A percentile compares a stretch with the other conserved stretches of the same genome.
phyloP scores from a whole-genome alignment of 2,888 invertebrate species.

The Epistrophe eligans region DNA sequence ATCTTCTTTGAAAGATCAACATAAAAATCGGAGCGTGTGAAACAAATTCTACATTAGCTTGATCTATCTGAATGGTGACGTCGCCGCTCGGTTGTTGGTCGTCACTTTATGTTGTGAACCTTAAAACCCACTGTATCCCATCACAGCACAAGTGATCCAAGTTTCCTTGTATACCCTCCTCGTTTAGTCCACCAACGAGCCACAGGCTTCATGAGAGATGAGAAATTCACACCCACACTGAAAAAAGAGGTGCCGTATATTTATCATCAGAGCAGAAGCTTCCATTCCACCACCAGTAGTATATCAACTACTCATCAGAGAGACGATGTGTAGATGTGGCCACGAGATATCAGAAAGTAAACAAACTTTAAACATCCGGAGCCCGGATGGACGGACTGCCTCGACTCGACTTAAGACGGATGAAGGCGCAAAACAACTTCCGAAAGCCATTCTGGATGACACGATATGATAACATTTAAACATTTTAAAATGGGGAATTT shows the following conservation, averaged over 20 bases:
- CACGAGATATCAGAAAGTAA: constrained; percentile 74
- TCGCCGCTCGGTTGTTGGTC: constrained; percentile 20
- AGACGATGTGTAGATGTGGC: constrained; percentile 36
- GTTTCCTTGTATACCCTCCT: constrained; percentile 9
- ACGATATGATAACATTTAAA: constrained; percentile 66
- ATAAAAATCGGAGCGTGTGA: constrained; percentile 74
- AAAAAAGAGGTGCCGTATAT: not conserved
- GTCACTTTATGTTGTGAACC: constrained; percentile 63
- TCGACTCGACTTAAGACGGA: constrained; percentile 24
- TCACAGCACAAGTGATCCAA: constrained; percentile 64
- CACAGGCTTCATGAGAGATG: constrained; percentile 29
- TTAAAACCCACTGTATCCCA: constrained; percentile 59
- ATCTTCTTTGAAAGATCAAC: constrained; percentile 47
- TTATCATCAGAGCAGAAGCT: not conserved
- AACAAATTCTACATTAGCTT: constrained; percentile 54
- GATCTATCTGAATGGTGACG: constrained; percentile 65
- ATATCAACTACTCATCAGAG: not conserved
- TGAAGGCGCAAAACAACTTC: constrained; percentile 65
- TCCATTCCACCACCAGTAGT: constrained; percentile 39
- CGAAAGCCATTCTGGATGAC: constrained; percentile 73
- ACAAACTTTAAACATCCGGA: constrained; percentile 69
- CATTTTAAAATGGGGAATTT: constrained; percentile 7
- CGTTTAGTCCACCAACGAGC: not conserved
- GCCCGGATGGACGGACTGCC: constrained; percentile 20
- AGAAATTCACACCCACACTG: constrained; percentile 67